phyloP scores from a whole-genome alignment of 2,888 invertebrate species.

The Blastobasis lacticolella region DNA sequence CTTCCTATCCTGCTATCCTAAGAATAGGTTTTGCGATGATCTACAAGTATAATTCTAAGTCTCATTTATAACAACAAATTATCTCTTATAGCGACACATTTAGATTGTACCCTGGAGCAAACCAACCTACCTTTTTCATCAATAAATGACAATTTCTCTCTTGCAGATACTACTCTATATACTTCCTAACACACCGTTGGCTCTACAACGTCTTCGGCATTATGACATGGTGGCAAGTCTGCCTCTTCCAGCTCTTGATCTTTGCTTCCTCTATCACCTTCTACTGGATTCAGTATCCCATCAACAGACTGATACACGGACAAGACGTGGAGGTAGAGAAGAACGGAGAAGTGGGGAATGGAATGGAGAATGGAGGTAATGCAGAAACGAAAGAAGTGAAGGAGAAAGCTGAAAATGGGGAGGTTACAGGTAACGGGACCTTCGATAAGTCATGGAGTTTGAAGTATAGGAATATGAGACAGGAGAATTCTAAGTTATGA shows the following conservation, averaged over 20 bases:
- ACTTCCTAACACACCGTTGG: constrained; percentile 61
- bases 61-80: too few relatives aligned
- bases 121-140: too few relatives aligned
- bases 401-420: constrained; percentile 2
- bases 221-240: constrained; percentile 68
- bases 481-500: constrained; percentile 47
- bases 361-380: not conserved
- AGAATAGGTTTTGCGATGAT: too few relatives aligned
- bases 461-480: constrained; percentile 30
- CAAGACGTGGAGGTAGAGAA: constrained; percentile 11
- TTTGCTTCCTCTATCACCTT: constrained; percentile 45
- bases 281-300: constrained; percentile 51
- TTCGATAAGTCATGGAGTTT: constrained; percentile 33
- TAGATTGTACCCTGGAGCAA: too few relatives aligned
- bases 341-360: not conserved
- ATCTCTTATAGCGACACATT: too few relatives aligned
- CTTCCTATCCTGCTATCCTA: too few relatives aligned
- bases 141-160: constrained; percentile 5
- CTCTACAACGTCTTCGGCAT: constrained; percentile 67
- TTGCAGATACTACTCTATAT: constrained; percentile 60
- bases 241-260: constrained; percentile 47
- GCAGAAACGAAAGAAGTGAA: not conserved
- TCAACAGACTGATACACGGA: constrained; percentile 52
- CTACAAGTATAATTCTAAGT: too few relatives aligned
- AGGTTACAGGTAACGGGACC: constrained; percentile 9